Conservation (phyloP, 2,888 invertebrate genomes). For the Buathra laborator region DNA sequence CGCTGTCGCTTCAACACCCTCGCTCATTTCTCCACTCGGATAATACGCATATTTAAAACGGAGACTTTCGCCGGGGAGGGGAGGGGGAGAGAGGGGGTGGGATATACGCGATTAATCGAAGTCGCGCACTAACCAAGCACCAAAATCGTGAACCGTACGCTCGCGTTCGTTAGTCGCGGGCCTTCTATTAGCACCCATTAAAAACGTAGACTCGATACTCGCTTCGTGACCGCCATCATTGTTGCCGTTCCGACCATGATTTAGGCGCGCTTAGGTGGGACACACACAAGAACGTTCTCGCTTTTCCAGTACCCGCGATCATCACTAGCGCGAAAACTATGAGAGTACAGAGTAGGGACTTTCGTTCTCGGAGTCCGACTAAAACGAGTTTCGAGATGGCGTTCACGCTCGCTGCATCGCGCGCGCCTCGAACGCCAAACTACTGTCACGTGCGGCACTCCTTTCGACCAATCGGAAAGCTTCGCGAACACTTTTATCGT, state of each 20-base stretch:
- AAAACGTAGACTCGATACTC: conserved; percentile 75
- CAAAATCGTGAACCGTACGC: conserved; percentile 40
- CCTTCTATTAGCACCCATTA: conserved; percentile 74
- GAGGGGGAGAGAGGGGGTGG: too few relatives aligned
- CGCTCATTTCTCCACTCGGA: conserved; percentile 68
- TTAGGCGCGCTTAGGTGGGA: conserved; percentile 45
- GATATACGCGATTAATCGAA: conserved; percentile 30
- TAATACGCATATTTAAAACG: conserved; percentile 16
- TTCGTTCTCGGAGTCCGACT: conserved; percentile 29
- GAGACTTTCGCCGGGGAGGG: not conserved
- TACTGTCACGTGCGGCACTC: conserved; percentile 32
- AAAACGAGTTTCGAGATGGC: conserved; percentile 27
- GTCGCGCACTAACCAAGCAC: conserved; percentile 56
- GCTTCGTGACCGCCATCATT: conserved; percentile 79
- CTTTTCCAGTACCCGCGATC: conserved; percentile 26
- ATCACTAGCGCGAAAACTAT: conserved; percentile 12
- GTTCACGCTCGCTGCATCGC: conserved; percentile 1
- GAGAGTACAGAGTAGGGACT: conserved; percentile 19
- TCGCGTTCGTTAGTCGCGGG: conserved; percentile 67
- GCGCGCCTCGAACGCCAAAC: not conserved
- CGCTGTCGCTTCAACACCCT: conserved; percentile 69
- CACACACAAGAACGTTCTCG: conserved; percentile 33
- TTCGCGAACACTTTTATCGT: conserved; percentile 2
- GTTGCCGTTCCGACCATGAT: conserved; percentile 72
- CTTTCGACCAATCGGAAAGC: conserved; percentile 28